Conservation (phyloP, 2,113 vertebrate genomes). For the Cisticola juncidis region DNA sequence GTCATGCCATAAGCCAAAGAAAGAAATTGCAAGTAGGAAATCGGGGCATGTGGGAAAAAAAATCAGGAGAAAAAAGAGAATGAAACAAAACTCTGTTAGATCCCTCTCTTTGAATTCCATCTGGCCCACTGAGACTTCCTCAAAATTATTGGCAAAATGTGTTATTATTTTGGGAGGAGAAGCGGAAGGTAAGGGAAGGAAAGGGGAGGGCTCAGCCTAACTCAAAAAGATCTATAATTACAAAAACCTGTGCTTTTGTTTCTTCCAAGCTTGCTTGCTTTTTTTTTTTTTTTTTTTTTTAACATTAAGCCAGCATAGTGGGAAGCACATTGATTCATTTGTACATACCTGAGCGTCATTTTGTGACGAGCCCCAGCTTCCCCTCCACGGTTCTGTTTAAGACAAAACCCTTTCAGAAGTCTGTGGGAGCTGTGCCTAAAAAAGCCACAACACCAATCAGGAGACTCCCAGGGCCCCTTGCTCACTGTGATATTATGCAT, state of each 20-base stretch:
- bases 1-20: not conserved
- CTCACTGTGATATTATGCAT: not conserved
- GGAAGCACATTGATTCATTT: not conserved
- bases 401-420: not conserved
- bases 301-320: not conserved
- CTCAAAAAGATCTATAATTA: conserved; percentile 17
- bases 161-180: conserved; percentile 53
- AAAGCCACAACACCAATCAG: not conserved
- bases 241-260: conserved; percentile 26
- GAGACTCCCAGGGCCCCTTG: not conserved
- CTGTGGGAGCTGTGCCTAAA: not conserved
- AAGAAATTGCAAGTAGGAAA: conserved; percentile 6
- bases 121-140: conserved; percentile 16
- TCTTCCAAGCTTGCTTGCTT: not conserved
- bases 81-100: not conserved
- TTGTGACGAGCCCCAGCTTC: not conserved
- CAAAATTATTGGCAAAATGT: conserved; percentile 40
- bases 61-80: not conserved
- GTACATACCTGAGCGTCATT: not conserved
- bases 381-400: not conserved
- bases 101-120: not conserved
- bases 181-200: conserved; percentile 39
- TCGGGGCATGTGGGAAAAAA: not conserved
- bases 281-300: not conserved
- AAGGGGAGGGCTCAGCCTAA: conserved; percentile 20